Percentiles rank a stretch among this genome's conserved stretches.
Conservation (phyloP, 1,140 invertebrate species). For the Scaptomyza hsui region DNA sequence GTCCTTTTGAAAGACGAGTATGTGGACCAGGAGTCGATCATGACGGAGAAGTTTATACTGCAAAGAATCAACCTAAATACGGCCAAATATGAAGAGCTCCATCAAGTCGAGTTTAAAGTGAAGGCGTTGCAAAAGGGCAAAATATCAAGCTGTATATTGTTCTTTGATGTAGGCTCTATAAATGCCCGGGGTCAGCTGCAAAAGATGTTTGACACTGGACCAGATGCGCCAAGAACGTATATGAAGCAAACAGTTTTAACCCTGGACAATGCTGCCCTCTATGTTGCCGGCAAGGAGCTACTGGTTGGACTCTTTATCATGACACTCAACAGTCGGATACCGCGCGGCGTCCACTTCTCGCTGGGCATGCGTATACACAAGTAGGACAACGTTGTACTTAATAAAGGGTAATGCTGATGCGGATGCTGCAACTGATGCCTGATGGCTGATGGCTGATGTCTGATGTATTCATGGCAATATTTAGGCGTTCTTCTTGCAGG, state of each 20-base stretch:
- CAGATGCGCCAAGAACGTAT: conserved; percentile 31
- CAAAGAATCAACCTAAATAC: conserved; percentile 21
- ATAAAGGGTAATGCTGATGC: conserved; percentile 41
- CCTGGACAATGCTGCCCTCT: background rate
- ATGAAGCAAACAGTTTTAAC: conserved; percentile 42
- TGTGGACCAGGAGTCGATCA: conserved; percentile 15
- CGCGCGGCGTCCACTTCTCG: conserved; percentile 42
- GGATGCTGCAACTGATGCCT: conserved; percentile 12
- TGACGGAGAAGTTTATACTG: conserved; percentile 36
- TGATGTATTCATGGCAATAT: conserved; percentile 72
- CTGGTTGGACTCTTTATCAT: conserved; percentile 39
- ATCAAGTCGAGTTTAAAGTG: conserved; percentile 11
- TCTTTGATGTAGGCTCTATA: conserved; percentile 31
- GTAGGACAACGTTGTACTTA: conserved; percentile 17
- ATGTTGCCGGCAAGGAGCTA: conserved; percentile 8
- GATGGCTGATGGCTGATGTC: conserved; percentile 17
- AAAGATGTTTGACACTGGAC: conserved; percentile 44
- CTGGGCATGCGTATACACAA: conserved; percentile 14
- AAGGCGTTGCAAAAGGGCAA: conserved; percentile 8
- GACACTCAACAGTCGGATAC: conserved; percentile 6
- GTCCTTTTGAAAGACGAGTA: conserved; percentile 35
- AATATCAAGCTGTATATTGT: conserved; percentile 22
- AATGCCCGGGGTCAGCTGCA: background rate
- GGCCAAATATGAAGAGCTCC: background rate
- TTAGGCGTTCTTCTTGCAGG: conserved; percentile 37